Conservation (phyloP, 2,113 vertebrate species). For the Hippoglossus stenolepis region DNA sequence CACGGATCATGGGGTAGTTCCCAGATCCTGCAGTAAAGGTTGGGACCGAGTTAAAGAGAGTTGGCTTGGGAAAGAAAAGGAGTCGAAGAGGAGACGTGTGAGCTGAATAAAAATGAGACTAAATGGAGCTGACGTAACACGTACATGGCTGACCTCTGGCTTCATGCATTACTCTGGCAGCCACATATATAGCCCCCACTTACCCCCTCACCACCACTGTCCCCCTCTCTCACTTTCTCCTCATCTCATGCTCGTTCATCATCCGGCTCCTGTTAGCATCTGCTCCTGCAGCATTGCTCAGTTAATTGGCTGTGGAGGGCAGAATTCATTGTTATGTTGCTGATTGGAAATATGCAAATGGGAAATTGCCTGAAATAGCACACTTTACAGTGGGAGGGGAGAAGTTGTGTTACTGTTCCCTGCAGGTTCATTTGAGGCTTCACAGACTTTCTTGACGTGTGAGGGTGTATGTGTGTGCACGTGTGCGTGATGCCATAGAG, state of each 20-base stretch:
- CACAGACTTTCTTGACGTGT: too few relatives aligned
- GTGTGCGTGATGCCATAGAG: not conserved
- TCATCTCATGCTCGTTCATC: constrained; percentile 52
- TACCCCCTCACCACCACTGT: not conserved
- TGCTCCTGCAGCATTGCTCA: constrained; percentile 35
- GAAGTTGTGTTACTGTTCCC: not conserved
- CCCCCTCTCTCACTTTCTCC: constrained; percentile 28
- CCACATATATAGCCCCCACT: not conserved
- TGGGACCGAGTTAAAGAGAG: not conserved
- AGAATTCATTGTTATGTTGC: constrained; percentile 20
- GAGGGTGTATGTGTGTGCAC: too few relatives aligned
- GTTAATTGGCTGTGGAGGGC: constrained; percentile 54
- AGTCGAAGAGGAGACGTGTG: not conserved
- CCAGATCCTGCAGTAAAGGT: not conserved
- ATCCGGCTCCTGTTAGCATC: constrained; percentile 43
- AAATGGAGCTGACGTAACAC: constrained; percentile 37
- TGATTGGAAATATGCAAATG: constrained; percentile 24
- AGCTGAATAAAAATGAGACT: not conserved
- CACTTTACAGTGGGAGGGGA: not conserved
- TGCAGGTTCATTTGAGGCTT: not conserved
- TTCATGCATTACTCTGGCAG: constrained; percentile 34
- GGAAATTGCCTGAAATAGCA: not conserved
- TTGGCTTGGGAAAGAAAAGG: not conserved
- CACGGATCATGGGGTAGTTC: not conserved
- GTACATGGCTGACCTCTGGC: constrained; percentile 29